These are phyloP conservation scores for Phyto melanocephala DNA, from an alignment of 2,888 invertebrate genomes.

Conservation along the genomic window DNA sequence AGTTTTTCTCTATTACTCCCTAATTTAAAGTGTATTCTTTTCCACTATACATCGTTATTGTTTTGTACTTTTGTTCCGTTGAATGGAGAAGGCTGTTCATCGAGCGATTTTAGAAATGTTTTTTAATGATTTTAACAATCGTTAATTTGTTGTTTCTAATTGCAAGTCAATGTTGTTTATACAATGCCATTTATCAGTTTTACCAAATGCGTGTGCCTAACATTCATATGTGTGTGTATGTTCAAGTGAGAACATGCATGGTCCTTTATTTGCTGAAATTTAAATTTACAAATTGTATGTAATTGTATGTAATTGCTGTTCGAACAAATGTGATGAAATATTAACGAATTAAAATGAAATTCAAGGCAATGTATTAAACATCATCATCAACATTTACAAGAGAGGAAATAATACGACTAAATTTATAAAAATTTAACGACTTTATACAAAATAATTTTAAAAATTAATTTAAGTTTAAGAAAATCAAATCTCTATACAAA, in stretches of 20 bases:
- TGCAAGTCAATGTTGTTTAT: slow-evolving; percentile 61
- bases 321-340: slow-evolving; percentile 20
- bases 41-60: neutral
- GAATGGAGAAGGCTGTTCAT: neutral
- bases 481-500: too few species aligned
- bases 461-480: too few species aligned
- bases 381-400: too few species aligned
- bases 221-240: neutral
- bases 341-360: neutral
- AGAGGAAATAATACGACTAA: too few species aligned
- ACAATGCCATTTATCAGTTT: slow-evolving; percentile 57
- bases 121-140: slow-evolving; percentile 49
- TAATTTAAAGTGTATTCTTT: neutral
- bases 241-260: neutral
- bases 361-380: too few species aligned
- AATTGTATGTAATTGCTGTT: too few species aligned
- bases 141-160: slow-evolving; percentile 64
- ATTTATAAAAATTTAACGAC: too few species aligned
- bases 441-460: too few species aligned
- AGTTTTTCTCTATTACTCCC: neutral
- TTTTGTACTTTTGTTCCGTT: neutral
- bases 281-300: neutral
- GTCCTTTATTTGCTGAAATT: neutral
- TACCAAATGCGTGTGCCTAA: slow-evolving; percentile 19
- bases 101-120: slow-evolving; percentile 23